Evolutionary conservation across 2,113 vertebrate species (phyloP).

Genomic region (Pteruthius melanotis): DNA sequence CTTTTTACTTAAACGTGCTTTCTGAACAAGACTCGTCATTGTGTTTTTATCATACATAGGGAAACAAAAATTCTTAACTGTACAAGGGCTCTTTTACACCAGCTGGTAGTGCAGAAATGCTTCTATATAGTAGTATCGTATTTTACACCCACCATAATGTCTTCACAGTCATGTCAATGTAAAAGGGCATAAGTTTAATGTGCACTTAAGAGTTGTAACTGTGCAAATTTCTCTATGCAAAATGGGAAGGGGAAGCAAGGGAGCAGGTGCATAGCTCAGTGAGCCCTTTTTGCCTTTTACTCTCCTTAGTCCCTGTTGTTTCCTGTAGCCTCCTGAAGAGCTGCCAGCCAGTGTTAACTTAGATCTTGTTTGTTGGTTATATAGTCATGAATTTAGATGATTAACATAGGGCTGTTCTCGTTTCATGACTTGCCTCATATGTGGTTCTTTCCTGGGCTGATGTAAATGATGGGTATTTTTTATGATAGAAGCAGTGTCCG

Average conservation of each 20-base stretch:
- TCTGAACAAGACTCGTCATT: not conserved
- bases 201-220: not conserved
- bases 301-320: not conserved
- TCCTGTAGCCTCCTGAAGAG: not conserved
- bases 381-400: not conserved
- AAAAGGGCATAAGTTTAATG: not conserved
- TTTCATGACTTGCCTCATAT: not conserved
- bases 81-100: not conserved
- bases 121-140: not conserved
- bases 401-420: not conserved
- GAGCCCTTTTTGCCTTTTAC: not conserved
- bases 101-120: not conserved
- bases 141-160: not conserved
- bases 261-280: not conserved
- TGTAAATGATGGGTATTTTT: not conserved
- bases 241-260: not conserved
- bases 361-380: not conserved
- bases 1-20: not conserved
- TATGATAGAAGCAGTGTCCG: fast-evolving
- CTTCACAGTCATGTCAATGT: not conserved
- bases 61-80: not conserved
- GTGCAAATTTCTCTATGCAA: not conserved
- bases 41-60: not conserved
- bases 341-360: not conserved
- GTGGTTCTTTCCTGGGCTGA: not conserved